Percentiles rank a stretch among this genome's conserved stretches.
Evolutionary conservation across 2,797 vertebrate genomes (phyloP).

Genomic region (Enteromius fasciolatus): DNA sequence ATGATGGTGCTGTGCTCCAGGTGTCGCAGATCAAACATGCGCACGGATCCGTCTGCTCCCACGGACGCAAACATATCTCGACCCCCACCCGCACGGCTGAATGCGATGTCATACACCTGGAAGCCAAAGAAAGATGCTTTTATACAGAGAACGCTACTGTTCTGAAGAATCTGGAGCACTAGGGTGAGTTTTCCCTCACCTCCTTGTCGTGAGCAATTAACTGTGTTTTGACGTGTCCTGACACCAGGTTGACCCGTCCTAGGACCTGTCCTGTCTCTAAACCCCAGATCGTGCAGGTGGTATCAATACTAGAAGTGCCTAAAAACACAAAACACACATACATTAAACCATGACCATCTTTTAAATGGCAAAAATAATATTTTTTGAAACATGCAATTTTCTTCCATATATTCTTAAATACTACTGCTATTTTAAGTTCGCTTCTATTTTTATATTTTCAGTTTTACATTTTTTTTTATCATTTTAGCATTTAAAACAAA

Average conservation of each 20-base stretch:
- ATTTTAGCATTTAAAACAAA: background rate
- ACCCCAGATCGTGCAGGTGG: conserved; percentile 98
- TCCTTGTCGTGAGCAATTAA: conserved; percentile 99
- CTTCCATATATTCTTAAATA: background rate
- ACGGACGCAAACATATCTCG: conserved; percentile 98
- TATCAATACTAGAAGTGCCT: conserved; percentile 98
- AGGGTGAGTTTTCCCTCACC: conserved; percentile 71
- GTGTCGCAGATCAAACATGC: conserved; percentile 97
- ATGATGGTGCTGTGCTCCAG: conserved; percentile 99
- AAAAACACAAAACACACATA: conserved; percentile 10
- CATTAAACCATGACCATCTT: background rate
- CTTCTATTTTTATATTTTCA: background rate
- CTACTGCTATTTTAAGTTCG: background rate
- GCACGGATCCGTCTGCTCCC: conserved; percentile 93
- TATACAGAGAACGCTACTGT: background rate
- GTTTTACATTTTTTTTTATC: background rate
- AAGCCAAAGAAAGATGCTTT: background rate
- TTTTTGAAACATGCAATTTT: background rate
- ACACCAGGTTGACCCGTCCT: conserved; percentile 95
- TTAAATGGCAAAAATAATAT: background rate
- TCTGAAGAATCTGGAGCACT: background rate
- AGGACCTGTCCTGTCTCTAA: conserved; percentile 96
- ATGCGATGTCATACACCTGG: conserved; percentile 97
- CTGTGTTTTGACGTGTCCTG: conserved; percentile 97
- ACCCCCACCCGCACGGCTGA: conserved; percentile 95